Evolutionary conservation across 2,888 invertebrate genomes (phyloP).

Genomic region (Hypolimnas misippus): DNA sequence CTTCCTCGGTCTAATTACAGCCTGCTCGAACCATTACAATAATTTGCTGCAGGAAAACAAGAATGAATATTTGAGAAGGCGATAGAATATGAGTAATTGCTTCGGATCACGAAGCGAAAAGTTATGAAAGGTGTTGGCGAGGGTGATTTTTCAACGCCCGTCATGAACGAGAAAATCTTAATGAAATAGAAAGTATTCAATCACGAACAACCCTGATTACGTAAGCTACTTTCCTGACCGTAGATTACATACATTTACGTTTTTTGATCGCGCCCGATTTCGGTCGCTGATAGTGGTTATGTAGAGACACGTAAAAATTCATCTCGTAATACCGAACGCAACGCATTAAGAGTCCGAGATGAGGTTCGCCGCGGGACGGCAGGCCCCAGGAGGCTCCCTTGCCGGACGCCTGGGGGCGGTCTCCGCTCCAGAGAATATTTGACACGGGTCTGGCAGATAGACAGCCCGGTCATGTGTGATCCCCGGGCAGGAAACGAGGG

Average conservation of each 20-base stretch:
- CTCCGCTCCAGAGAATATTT: slow-evolving; percentile 84
- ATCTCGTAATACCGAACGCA: slow-evolving; percentile 74
- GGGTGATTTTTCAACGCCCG: slow-evolving; percentile 76
- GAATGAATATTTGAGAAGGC: slow-evolving; percentile 84
- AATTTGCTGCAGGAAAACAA: slow-evolving; percentile 81
- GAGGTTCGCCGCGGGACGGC: slow-evolving; percentile 83
- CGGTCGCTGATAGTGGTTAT: slow-evolving; percentile 35
- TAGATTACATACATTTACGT: background rate
- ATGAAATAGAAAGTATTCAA: slow-evolving; percentile 76
- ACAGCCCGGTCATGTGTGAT: slow-evolving; percentile 84
- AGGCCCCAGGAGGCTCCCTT: slow-evolving; percentile 77
- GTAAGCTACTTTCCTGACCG: background rate
- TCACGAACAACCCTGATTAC: slow-evolving; percentile 50
- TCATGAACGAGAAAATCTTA: slow-evolving; percentile 74
- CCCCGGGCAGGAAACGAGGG: slow-evolving; percentile 80
- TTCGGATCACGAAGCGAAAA: slow-evolving; percentile 83
- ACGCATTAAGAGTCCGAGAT: slow-evolving; percentile 82
- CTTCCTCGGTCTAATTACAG: slow-evolving; percentile 67
- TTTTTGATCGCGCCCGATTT: slow-evolving; percentile 26
- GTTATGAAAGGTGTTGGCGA: slow-evolving; percentile 81
- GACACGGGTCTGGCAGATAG: slow-evolving; percentile 85
- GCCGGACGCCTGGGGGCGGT: slow-evolving; percentile 69
- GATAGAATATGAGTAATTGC: slow-evolving; percentile 82
- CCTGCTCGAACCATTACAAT: slow-evolving; percentile 77
- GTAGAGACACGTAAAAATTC: slow-evolving; percentile 72